phyloP scores from a whole-genome alignment of 2,113 vertebrate genomes.

The Chloropsis cyanopogon region DNA sequence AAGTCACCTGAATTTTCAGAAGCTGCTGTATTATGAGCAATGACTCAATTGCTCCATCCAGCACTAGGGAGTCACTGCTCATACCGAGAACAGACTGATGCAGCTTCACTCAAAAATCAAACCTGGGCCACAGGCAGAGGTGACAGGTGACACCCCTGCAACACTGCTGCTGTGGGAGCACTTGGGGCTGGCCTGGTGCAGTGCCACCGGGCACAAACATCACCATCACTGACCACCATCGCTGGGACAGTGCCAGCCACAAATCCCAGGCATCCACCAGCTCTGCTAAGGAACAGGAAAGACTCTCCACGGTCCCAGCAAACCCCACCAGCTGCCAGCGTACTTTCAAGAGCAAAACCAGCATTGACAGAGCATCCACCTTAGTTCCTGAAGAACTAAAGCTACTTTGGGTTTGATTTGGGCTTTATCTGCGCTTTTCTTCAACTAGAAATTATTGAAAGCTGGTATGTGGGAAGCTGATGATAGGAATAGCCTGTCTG shows the following conservation, averaged over 20 bases:
- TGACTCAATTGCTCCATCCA: neutral
- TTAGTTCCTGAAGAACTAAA: neutral
- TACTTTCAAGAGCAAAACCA: neutral
- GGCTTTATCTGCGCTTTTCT: neutral
- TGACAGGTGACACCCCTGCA: neutral
- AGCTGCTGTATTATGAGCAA: neutral
- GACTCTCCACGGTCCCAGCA: neutral
- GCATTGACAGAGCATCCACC: accelerated
- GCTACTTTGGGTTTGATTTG: neutral
- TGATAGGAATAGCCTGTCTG: neutral
- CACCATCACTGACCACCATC: accelerated
- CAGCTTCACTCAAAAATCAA: neutral
- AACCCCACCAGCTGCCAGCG: neutral
- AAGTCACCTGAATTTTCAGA: slow-evolving; percentile 61
- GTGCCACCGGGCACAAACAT: neutral
- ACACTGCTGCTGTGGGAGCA: neutral
- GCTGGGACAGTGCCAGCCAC: neutral
- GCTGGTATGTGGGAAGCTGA: neutral
- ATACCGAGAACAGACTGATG: neutral
- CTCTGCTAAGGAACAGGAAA: neutral
- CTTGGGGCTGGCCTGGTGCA: neutral
- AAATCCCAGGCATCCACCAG: neutral
- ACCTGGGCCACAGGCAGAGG: neutral
- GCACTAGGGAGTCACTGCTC: neutral
- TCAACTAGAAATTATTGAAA: neutral